phyloP scores from a whole-genome alignment of 2,113 vertebrate genomes.

The Siphamia tubifer region DNA sequence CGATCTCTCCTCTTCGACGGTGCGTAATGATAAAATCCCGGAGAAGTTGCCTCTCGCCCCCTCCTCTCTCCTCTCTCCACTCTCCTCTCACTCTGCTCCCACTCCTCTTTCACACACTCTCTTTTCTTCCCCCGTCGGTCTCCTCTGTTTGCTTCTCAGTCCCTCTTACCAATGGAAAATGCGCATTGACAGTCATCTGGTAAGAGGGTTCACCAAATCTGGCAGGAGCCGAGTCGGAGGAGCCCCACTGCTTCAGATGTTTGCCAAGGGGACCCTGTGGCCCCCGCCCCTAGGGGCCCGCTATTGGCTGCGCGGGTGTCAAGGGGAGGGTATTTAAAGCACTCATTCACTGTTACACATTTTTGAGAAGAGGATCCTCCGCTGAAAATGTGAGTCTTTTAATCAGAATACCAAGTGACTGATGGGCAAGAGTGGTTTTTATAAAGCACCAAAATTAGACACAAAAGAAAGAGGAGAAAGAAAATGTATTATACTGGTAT shows the following conservation, averaged over 20 bases:
- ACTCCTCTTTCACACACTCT: neutral
- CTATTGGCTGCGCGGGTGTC: slow-evolving; percentile 68
- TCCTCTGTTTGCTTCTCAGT: slow-evolving; percentile 51
- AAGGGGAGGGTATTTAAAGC: slow-evolving; percentile 49
- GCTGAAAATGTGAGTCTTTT: too few species aligned
- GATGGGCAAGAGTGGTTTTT: too few species aligned
- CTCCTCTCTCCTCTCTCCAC: slow-evolving; percentile 36
- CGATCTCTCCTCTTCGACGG: slow-evolving; percentile 37
- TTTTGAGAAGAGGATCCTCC: too few species aligned
- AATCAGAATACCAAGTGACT: too few species aligned
- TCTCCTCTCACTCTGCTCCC: slow-evolving; percentile 12
- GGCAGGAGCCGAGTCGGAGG: slow-evolving; percentile 45
- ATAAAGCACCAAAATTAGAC: too few species aligned
- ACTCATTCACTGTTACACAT: too few species aligned
- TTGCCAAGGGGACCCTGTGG: slow-evolving; percentile 1
- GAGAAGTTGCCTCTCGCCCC: slow-evolving; percentile 56
- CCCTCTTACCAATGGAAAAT: slow-evolving; percentile 63
- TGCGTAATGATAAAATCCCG: slow-evolving; percentile 50
- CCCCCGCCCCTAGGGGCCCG: slow-evolving; percentile 45
- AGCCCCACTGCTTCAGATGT: slow-evolving; percentile 55
- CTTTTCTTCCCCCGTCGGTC: slow-evolving; percentile 25
- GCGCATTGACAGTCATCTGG: slow-evolving; percentile 72
- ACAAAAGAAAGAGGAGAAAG: too few species aligned
- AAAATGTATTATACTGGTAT: too few species aligned
- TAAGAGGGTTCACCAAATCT: slow-evolving; percentile 52